A percentile compares a stretch with the other conserved stretches of the same genome.
Evolutionary conservation across 2,797 vertebrate genomes (phyloP).

Genomic region (Pseudomugil gertrudae): DNA sequence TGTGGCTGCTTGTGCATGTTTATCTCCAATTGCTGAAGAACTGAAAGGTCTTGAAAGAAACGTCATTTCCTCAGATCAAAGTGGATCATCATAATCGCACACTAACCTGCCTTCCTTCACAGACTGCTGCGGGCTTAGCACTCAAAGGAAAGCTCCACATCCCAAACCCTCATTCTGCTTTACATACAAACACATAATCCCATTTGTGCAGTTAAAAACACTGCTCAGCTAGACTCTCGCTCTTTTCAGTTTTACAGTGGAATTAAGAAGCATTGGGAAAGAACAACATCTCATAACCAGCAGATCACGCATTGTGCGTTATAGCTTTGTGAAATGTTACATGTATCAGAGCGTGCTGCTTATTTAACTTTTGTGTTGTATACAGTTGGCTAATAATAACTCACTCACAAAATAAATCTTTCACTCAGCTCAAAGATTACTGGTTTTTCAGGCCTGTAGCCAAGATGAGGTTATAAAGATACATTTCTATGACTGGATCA

Average conservation of each 20-base stretch:
- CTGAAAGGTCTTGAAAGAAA: conserved; percentile 54
- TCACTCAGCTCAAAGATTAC: conserved; percentile 45
- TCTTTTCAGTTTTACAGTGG: conserved; percentile 50
- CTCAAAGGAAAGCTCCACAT: conserved; percentile 53
- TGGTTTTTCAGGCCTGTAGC: conserved; percentile 40
- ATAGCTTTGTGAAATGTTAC: conserved; percentile 43
- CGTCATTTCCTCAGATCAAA: conserved; percentile 68
- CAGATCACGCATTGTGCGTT: conserved; percentile 38
- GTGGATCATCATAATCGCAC: conserved; percentile 66
- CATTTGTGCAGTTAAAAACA: conserved; percentile 66
- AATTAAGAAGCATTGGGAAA: conserved; percentile 54
- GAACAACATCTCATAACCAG: conserved; percentile 54
- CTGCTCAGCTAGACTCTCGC: conserved; percentile 36
- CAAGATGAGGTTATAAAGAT: conserved; percentile 22
- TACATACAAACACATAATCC: conserved; percentile 69
- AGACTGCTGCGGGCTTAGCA: conserved; percentile 54
- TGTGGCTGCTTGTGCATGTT: conserved; percentile 20
- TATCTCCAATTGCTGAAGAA: conserved; percentile 48
- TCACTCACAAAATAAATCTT: conserved; percentile 44
- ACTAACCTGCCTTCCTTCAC: conserved; percentile 55
- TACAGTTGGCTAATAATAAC: conserved; percentile 56
- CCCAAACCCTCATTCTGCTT: conserved; percentile 53
- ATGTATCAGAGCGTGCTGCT: conserved; percentile 28
- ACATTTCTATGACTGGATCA: conserved; percentile 26
- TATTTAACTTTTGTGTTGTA: conserved; percentile 55